Evolutionary conservation across 2,888 invertebrate species (phyloP).

Genomic region (Andrena chrysosceles): DNA sequence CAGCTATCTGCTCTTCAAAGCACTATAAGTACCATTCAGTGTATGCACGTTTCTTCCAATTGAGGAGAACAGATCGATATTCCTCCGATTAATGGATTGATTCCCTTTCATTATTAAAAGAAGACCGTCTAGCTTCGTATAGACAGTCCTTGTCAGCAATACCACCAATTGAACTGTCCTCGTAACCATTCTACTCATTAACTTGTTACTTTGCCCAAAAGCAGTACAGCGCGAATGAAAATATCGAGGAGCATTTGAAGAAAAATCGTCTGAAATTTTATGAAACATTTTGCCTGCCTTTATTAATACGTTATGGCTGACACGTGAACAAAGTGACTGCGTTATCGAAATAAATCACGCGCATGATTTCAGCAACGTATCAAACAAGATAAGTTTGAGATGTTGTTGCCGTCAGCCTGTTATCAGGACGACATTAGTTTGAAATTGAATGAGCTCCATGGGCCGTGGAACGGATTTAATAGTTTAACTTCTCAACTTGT

Average conservation of each 20-base stretch:
- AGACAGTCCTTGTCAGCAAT: conserved; percentile 21
- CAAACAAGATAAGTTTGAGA: conserved; percentile 39
- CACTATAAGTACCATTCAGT: not conserved
- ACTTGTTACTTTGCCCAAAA: conserved; percentile 1
- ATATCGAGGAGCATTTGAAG: not conserved
- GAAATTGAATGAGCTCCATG: not conserved
- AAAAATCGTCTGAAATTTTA: not conserved
- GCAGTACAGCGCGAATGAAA: not conserved
- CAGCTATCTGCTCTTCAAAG: too few relatives aligned
- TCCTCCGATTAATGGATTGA: conserved; percentile 3
- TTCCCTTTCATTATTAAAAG: conserved; percentile 3
- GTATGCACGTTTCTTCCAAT: too few relatives aligned
- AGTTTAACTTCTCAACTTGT: not conserved
- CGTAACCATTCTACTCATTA: conserved; percentile 13
- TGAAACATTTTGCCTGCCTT: not conserved
- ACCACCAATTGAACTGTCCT: conserved; percentile 11
- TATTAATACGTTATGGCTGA: not conserved
- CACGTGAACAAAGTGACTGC: not conserved
- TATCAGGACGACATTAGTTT: conserved; percentile 6
- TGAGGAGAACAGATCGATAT: too few relatives aligned
- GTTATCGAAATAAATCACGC: conserved; percentile 56
- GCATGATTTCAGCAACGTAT: not conserved
- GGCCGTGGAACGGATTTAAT: not conserved
- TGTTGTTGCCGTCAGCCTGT: conserved; percentile 5
- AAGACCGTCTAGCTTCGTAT: conserved; percentile 4